These are phyloP conservation scores for Epizoanthus rinbou DNA, from an alignment of 92 coral and sea anemone species.

Conservation along the genomic window DNA sequence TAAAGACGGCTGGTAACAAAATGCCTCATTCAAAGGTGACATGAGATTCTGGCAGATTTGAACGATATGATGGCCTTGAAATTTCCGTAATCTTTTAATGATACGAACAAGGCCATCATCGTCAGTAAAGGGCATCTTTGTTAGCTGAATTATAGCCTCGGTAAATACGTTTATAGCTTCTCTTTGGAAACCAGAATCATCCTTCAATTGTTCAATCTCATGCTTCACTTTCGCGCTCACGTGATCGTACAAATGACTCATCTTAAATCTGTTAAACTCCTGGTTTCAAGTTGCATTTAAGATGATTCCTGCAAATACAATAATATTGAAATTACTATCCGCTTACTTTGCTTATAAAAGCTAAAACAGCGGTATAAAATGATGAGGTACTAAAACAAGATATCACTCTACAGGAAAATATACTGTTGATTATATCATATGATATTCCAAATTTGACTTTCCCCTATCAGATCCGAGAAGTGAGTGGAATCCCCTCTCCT, in stretches of 20 bases:
- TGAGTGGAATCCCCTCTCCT: no score
- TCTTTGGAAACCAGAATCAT: slow-evolving; percentile 6
- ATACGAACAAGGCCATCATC: slow-evolving; percentile 14
- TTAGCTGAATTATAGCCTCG: background rate
- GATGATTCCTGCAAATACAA: no score
- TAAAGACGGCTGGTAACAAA: background rate
- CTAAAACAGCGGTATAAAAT: no score
- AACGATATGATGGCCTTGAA: background rate
- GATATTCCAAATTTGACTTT: no score
- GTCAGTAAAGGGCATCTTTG: background rate
- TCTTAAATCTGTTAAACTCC: background rate
- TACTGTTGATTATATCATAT: no score
- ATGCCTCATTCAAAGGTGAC: background rate
- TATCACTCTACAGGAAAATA: no score
- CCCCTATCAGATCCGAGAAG: no score
- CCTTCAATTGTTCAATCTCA: background rate
- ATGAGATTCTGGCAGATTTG: background rate
- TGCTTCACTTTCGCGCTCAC: background rate
- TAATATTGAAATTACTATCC: no score
- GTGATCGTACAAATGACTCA: background rate
- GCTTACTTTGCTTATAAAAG: no score
- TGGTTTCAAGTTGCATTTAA: background rate
- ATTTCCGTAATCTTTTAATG: background rate
- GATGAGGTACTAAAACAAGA: no score
- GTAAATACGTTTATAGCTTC: background rate